phyloP scores from a whole-genome alignment of 2,113 vertebrate genomes.

The Mastomys coucha region DNA sequence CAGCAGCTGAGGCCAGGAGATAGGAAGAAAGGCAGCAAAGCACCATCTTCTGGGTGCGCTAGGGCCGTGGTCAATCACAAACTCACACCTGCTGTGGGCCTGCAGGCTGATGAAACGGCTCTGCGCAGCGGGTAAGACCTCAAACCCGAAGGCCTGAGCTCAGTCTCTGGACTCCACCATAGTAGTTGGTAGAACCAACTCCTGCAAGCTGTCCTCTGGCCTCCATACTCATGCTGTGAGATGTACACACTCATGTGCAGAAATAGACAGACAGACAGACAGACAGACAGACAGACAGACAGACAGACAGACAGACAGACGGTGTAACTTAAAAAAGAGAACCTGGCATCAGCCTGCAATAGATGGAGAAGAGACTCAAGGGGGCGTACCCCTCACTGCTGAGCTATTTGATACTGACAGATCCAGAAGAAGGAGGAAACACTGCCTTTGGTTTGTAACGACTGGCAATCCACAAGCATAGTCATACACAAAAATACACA shows the following conservation, averaged over 20 bases:
- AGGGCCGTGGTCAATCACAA: too few relatives aligned
- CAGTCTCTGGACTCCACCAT: neutral
- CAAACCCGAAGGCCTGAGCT: neutral
- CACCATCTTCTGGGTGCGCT: neutral
- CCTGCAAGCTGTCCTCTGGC: neutral
- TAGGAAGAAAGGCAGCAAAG: neutral
- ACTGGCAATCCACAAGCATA: neutral
- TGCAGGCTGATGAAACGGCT: neutral
- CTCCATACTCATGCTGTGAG: neutral
- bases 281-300: neutral
- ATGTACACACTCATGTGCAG: too few relatives aligned
- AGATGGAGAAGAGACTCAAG: neutral
- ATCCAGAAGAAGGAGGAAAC: neutral
- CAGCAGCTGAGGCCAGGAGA: neutral
- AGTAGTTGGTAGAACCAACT: neutral
- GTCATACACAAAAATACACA: neutral
- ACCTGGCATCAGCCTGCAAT: neutral
- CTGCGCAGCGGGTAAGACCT: neutral
- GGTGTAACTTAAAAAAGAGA: neutral
- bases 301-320: neutral
- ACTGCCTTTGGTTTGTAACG: neutral
- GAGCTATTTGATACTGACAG: neutral
- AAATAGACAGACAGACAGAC: neutral
- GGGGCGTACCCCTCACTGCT: neutral
- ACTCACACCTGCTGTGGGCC: neutral